These are phyloP conservation scores for Harpalus rubripes DNA, from an alignment of 2,888 invertebrate genomes.

Conservation along the genomic window DNA sequence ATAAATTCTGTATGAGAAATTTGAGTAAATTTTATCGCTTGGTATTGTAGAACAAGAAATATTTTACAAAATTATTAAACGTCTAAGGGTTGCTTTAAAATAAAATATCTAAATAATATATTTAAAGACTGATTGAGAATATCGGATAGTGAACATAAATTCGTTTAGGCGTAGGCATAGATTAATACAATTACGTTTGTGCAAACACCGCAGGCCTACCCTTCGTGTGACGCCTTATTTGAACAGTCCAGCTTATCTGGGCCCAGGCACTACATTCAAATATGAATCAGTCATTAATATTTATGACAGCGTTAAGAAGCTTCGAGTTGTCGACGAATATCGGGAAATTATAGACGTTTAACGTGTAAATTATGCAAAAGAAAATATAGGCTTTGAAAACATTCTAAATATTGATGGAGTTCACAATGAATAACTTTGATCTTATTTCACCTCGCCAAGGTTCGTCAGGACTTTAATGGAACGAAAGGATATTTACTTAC, in stretches of 20 bases:
- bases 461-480: not conserved
- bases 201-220: constrained; percentile 32
- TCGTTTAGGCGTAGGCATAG: constrained; percentile 28
- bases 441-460: not conserved
- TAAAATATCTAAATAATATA: too few species aligned
- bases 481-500: not conserved
- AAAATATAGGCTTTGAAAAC: constrained; percentile 30
- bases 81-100: too few species aligned
- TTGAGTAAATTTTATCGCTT: too few species aligned
- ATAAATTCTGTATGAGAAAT: too few species aligned
- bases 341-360: constrained; percentile 20
- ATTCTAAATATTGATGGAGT: constrained; percentile 6
- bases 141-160: not conserved
- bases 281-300: constrained; percentile 46
- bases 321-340: not conserved
- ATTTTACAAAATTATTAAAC: too few species aligned
- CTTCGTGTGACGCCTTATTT: constrained; percentile 7
- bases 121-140: not conserved
- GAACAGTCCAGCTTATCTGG: constrained; percentile 44
- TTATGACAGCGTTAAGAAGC: constrained; percentile 36
- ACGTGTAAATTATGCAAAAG: constrained; percentile 40
- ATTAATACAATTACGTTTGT: constrained; percentile 38
- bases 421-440: not conserved
- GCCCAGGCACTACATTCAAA: constrained; percentile 18
- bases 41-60: too few species aligned